Base-by-base conservation (phyloP, 1,140 invertebrate genomes). In the Homarus americanus region DNA sequence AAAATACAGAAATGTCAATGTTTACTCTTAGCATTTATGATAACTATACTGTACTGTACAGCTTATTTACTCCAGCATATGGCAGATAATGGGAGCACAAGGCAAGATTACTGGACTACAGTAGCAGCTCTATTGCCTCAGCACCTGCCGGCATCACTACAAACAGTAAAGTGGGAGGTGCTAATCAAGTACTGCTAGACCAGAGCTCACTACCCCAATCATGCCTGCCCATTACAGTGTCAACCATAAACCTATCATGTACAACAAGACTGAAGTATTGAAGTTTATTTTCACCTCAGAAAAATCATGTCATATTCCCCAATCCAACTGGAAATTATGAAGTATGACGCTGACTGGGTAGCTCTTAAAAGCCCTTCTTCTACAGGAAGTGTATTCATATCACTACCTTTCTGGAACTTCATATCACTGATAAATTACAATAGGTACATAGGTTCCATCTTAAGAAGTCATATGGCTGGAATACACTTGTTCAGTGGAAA, bases 91-190 rank as follows among this genome's bases (percentile, higher is more conserved):
- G 53, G n/a, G 53, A 58, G n/a, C 40, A 44, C 9, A 79, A 49
- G 76, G 24, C 40, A 40, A 17, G 24, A 79, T 4, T 44, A 79
- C 40, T 79, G 76, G 32, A 49, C 63, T 69, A 69, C n/a, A 32
- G 63, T 69, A 69, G 76, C 76, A 79, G 44, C 44, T 44, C 76
- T 79, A 79, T 24, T 79, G 76, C 40, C 40, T 49, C 40, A 79
- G 2, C 44, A 79, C 76, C 40, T 28, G 76, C n/a, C 34, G 24
- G 40, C n/a, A 41, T 79, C 32, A 28, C 76, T 79, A 79, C 40
- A 44, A 12, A 44, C 20, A 36, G 24, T 79, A 49, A 5, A 76
- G 36, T 76, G 76, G 20, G 53, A 20, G 32, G 24, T 79, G 24
- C 76, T 79, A 79, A 38, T 79, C 17, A n/a, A 28, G 32, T 5